Evolutionary conservation across 2,113 vertebrate species (phyloP).

Genomic region (Macaca fascicularis): DNA sequence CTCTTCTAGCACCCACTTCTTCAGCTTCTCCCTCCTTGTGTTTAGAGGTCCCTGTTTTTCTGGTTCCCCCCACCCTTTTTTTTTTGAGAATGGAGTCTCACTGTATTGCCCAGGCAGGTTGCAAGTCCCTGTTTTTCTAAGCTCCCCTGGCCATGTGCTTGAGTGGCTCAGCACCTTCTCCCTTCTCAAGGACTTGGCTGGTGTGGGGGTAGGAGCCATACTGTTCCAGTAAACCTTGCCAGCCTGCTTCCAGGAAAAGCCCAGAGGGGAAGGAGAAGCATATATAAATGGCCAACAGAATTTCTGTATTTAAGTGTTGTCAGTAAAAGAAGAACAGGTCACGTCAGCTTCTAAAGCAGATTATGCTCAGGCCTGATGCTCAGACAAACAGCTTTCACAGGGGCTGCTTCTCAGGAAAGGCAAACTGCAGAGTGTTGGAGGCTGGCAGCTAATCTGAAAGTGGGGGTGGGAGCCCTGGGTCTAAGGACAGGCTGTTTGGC

Average conservation of each 20-base stretch:
- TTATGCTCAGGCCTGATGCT: background rate
- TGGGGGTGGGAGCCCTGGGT: background rate
- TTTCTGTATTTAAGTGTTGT: background rate
- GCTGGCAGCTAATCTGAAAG: background rate
- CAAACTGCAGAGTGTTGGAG: background rate
- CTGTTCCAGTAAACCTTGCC: constrained; percentile 1
- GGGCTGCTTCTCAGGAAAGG: background rate
- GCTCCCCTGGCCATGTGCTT: background rate
- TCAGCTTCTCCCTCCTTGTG: background rate
- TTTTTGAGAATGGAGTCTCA: no score
- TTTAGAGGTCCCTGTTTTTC: background rate
- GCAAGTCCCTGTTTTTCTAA: background rate
- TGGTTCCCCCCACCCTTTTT: accelerated
- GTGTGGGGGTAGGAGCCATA: background rate
- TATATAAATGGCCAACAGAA: background rate
- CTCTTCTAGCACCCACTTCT: background rate
- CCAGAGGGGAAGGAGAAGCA: background rate
- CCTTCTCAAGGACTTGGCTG: background rate
- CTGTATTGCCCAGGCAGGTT: no score
- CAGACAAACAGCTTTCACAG: background rate
- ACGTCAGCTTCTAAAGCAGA: background rate
- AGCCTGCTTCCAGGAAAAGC: constrained; percentile 41
- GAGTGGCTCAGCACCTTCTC: background rate
- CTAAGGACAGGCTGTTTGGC: background rate
- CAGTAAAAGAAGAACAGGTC: background rate